Evolutionary conservation across 1,140 invertebrate species (phyloP).

Genomic region (Pachyrhynchus sulphureomaculatus): DNA sequence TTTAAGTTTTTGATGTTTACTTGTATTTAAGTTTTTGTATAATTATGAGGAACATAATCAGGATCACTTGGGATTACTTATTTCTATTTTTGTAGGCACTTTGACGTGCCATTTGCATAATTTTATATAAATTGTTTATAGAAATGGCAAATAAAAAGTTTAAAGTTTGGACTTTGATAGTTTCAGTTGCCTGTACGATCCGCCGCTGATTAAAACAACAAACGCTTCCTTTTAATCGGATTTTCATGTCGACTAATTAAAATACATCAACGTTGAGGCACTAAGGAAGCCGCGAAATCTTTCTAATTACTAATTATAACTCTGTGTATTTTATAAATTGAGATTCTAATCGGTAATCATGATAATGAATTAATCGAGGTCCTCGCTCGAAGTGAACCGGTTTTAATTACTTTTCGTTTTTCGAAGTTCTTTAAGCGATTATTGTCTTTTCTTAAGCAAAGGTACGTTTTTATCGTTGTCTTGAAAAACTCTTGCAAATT

Average conservation of each 20-base stretch:
- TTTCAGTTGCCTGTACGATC: too few species aligned
- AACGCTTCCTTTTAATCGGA: constrained; percentile 47
- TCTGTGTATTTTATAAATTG: constrained; percentile 53
- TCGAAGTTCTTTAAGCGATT: constrained; percentile 40
- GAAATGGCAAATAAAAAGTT: too few species aligned
- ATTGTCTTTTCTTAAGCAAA: constrained; percentile 26
- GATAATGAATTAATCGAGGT: constrained; percentile 52
- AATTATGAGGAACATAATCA: too few species aligned
- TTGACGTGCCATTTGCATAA: too few species aligned
- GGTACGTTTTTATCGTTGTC: constrained; percentile 29
- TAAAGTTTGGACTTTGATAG: too few species aligned
- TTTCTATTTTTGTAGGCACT: too few species aligned
- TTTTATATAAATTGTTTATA: too few species aligned
- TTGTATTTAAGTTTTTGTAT: too few species aligned
- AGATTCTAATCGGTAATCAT: constrained; percentile 51
- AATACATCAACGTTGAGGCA: constrained; percentile 45
- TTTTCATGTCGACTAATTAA: constrained; percentile 49
- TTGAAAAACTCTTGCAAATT: constrained; percentile 23
- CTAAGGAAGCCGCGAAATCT: constrained; percentile 41
- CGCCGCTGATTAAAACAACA: constrained; percentile 43
- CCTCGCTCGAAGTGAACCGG: constrained; percentile 44
- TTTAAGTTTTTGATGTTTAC: too few species aligned
- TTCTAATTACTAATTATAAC: constrained; percentile 51
- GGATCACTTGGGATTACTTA: too few species aligned
- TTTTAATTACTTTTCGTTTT: constrained; percentile 47